Percentiles rank a stretch among this genome's conserved stretches.
These are phyloP conservation scores for Capitella teleta DNA, from an alignment of 1,140 invertebrate species.

Conservation along the genomic window DNA sequence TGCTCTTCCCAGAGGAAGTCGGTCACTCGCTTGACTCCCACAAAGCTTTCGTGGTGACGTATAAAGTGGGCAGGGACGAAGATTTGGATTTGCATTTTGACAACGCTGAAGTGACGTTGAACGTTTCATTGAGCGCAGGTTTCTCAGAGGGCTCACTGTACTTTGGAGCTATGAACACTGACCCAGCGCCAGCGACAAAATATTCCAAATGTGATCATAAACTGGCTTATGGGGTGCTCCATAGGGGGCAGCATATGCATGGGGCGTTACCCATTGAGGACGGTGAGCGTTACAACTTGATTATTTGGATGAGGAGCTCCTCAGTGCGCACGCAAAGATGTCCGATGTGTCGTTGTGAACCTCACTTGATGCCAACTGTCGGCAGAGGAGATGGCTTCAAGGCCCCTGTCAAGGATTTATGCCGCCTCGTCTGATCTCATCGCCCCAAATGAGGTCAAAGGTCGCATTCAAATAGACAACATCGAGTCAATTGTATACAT, in stretches of 20 bases:
- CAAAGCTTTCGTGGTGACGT: slow-evolving; percentile 42
- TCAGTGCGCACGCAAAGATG: slow-evolving; percentile 36
- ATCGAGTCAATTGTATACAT: no score
- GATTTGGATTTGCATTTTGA: slow-evolving; percentile 43
- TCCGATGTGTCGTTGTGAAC: slow-evolving; percentile 40
- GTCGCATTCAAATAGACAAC: no score
- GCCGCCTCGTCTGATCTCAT: no score
- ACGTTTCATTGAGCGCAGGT: slow-evolving; percentile 35
- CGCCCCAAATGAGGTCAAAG: no score
- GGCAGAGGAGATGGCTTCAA: slow-evolving; percentile 42
- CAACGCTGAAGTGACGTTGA: slow-evolving; percentile 44
- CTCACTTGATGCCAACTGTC: slow-evolving; percentile 22
- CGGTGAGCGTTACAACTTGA: slow-evolving; percentile 41
- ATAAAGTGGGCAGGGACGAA: slow-evolving; percentile 33
- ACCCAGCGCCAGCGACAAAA: slow-evolving; percentile 7
- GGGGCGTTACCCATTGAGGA: slow-evolving; percentile 34
- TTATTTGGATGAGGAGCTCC: slow-evolving; percentile 44
- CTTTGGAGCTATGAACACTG: slow-evolving; percentile 34
- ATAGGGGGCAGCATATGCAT: slow-evolving; percentile 41
- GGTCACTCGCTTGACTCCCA: slow-evolving; percentile 40
- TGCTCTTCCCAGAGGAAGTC: slow-evolving; percentile 36
- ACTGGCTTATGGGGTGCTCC: slow-evolving; percentile 31
- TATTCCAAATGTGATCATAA: slow-evolving; percentile 20
- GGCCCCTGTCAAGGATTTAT: no score
- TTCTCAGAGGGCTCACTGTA: slow-evolving; percentile 39